Percentiles rank a stretch among this genome's conserved stretches.
These are phyloP conservation scores for Acrocera orbiculus DNA, from an alignment of 2,888 invertebrate genomes.

Conservation along the genomic window DNA sequence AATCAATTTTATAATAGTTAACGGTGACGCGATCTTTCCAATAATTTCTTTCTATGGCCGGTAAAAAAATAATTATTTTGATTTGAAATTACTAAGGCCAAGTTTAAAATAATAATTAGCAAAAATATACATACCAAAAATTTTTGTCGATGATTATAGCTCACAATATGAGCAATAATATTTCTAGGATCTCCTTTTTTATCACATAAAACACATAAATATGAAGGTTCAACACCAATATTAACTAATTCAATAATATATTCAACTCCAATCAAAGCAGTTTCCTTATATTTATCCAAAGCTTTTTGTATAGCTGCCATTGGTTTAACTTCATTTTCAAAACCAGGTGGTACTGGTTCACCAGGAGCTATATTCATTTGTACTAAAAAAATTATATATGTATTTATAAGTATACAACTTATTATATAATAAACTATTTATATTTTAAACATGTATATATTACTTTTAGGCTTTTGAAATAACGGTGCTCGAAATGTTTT, in stretches of 20 bases:
- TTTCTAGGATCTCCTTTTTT: conserved; percentile 64
- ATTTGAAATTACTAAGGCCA: no score
- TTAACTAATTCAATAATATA: conserved; percentile 57
- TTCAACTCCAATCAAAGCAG: conserved; percentile 50
- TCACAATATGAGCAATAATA: conserved; percentile 59
- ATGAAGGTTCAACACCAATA: conserved; percentile 49
- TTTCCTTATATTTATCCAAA: conserved; percentile 33
- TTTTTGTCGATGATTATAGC: conserved; percentile 55
- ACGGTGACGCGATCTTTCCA: no score
- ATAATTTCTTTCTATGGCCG: no score
- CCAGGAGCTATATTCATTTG: conserved; percentile 35
- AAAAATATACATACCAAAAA: conserved; percentile 37
- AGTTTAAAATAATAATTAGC: no score
- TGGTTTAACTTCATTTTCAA: conserved; percentile 41
- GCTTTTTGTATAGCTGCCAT: conserved; percentile 34
- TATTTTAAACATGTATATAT: background rate
- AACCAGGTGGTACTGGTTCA: conserved; percentile 52
- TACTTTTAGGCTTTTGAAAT: conserved; percentile 12
- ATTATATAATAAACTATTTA: no score
- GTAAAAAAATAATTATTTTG: no score
- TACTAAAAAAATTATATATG: conserved; percentile 7
- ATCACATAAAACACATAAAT: conserved; percentile 60
- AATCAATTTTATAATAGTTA: no score
- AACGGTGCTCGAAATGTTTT: conserved; percentile 12
- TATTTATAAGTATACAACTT: background rate